Percentiles rank a stretch among this genome's conserved stretches.
phyloP scores from a whole-genome alignment of 2,888 invertebrate genomes.

The Cephus pulcher region DNA sequence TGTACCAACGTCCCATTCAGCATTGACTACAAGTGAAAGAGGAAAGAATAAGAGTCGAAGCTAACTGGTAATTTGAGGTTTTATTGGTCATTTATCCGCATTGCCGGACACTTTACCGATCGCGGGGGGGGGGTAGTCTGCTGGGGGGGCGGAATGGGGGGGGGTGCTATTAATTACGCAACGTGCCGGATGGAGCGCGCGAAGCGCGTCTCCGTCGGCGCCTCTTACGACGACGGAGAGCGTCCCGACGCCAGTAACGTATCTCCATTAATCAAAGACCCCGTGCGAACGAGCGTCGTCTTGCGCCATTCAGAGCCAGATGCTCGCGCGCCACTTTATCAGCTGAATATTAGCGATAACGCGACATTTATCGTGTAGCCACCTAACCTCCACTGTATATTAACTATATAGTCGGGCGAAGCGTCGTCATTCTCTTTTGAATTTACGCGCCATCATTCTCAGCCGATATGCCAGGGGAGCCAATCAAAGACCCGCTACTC shows the following conservation, averaged over 20 bases:
- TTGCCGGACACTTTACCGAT: neutral
- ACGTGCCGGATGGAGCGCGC: neutral
- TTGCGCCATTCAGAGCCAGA: conserved; percentile 15
- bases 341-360: conserved; percentile 22
- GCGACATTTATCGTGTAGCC: conserved; percentile 8
- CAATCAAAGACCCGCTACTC: neutral
- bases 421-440: neutral
- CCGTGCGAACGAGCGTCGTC: conserved; percentile 18
- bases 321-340: conserved; percentile 18
- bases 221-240: conserved; percentile 6
- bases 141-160: no score
- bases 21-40: neutral
- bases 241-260: conserved; percentile 16
- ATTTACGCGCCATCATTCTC: neutral
- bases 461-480: neutral
- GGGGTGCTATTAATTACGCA: neutral
- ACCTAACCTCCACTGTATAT: neutral
- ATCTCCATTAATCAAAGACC: conserved; percentile 13
- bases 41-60: neutral
- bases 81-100: neutral
- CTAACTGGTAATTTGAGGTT: neutral
- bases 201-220: neutral
- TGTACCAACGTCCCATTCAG: neutral
- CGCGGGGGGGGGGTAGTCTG: no score
- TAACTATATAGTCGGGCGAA: neutral